Evolutionary conservation across 2,113 vertebrate genomes (phyloP).

Genomic region (Mirza zaza): DNA sequence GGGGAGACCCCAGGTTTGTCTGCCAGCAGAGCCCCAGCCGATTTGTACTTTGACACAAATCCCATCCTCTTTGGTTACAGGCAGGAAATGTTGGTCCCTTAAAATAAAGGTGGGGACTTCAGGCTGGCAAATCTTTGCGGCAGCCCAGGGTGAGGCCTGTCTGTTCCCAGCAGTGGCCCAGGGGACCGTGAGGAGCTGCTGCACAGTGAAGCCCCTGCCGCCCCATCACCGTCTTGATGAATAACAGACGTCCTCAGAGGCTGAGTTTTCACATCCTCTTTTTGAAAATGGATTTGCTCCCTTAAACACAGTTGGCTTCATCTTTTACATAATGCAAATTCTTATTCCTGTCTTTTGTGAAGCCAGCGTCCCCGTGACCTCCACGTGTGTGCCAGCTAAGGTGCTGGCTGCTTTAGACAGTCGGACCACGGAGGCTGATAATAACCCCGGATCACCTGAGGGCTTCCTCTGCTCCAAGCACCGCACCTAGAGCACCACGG

Average conservation of each 20-base stretch:
- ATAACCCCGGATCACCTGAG: background rate
- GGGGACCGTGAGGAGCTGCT: background rate
- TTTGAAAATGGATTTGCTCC: background rate
- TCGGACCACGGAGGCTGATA: background rate
- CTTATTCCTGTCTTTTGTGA: slow-evolving; percentile 18
- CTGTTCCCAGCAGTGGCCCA: background rate
- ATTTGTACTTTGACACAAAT: background rate
- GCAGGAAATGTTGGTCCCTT: background rate
- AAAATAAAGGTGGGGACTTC: background rate
- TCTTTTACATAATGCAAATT: slow-evolving; percentile 47
- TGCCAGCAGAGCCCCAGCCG: background rate
- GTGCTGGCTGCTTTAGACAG: background rate
- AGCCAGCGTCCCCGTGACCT: background rate
- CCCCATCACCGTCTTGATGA: background rate
- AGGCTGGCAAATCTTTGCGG: background rate
- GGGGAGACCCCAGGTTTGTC: background rate
- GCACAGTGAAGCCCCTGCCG: background rate
- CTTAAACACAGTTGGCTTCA: slow-evolving; percentile 22
- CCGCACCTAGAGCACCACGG: background rate
- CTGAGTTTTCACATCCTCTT: slow-evolving; percentile 59
- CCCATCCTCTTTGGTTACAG: background rate
- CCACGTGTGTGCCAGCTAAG: background rate
- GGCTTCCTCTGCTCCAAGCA: background rate
- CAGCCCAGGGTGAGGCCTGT: background rate
- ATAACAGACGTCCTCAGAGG: background rate